Base-by-base conservation (phyloP, 2,888 invertebrate genomes). In the Lycaena phlaeas region DNA sequence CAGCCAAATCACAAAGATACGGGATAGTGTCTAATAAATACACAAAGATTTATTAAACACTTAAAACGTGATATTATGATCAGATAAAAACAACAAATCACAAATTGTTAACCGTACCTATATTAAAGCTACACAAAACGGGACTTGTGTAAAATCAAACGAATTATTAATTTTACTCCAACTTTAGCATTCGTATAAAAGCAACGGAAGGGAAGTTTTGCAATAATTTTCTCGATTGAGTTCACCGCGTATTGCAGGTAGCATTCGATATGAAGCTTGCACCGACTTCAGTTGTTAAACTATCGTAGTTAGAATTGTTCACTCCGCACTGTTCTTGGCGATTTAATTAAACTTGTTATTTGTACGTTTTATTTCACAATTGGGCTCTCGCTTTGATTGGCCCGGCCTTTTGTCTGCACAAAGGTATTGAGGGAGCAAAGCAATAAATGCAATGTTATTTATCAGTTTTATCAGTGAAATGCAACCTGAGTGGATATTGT, bases 261-360 rank as follows among this genome's bases (percentile, higher is more conserved):
- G 59, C 67, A 64, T 61, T 61, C 61, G 59, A 69, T 70, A 70
- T 69, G 69, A 66, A 70, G 68, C 71, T n/a, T n/a, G n/a, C n/a
- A 61, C 65, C 61, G 72, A 74, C 68, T 79, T 76, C 70, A 72
- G 73, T 73, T 70, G 73, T 75, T 75, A 70, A 77, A 77, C 76
- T 79, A 77, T 74, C 69, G 74, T 68, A 68, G 70, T 68, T 64
- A 67, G 64, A 64, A 76, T 77, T 72, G 75, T 74, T 76, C 59
- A 54, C 54, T 41, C 56, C 57, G 54, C 43, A 52, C 56, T 56
- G 67, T 59, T 74, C 73, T 74, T 76, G 68, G 68, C 76, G 64
- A 81, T 84, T 84, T 82, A 84, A 82, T 84, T 84, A 84, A 84
- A 82, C 72, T 73, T 78, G 78, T 74, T 81, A 79, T 76, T 81